A percentile compares a stretch with the other conserved stretches of the same genome.
phyloP scores from a whole-genome alignment of 2,113 vertebrate genomes.

The Perognathus longimembris region DNA sequence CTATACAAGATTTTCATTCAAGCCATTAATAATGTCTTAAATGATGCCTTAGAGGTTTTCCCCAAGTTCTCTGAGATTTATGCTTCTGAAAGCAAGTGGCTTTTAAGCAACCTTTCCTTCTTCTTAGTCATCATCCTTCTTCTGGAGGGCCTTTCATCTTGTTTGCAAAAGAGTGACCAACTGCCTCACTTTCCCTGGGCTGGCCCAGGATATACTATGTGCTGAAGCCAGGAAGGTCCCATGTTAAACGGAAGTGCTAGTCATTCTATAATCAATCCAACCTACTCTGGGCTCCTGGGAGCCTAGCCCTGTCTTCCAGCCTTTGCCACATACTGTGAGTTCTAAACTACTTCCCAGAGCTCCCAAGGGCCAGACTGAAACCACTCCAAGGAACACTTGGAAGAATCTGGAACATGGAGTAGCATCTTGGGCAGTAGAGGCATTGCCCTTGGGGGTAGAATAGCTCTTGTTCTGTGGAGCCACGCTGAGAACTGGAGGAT shows the following conservation, averaged over 20 bases:
- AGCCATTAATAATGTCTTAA: conserved; percentile 52
- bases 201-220: background rate
- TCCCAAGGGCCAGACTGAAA: background rate
- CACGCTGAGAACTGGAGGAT: background rate
- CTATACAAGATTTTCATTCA: conserved; percentile 14
- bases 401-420: background rate
- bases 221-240: background rate
- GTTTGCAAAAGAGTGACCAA: background rate
- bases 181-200: background rate
- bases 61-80: conserved; percentile 15
- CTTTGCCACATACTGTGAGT: background rate
- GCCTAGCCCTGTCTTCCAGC: background rate
- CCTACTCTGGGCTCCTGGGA: background rate
- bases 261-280: background rate
- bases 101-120: background rate
- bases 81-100: background rate
- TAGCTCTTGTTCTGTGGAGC: background rate
- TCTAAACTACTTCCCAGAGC: background rate
- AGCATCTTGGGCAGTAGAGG: background rate
- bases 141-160: background rate
- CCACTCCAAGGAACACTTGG: no score
- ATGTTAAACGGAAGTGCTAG: background rate
- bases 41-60: background rate
- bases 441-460: background rate
- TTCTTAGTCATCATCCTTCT: background rate